These are phyloP conservation scores for Hafferia zeledoni DNA, from an alignment of 2,797 vertebrate genomes.

Conservation along the genomic window DNA sequence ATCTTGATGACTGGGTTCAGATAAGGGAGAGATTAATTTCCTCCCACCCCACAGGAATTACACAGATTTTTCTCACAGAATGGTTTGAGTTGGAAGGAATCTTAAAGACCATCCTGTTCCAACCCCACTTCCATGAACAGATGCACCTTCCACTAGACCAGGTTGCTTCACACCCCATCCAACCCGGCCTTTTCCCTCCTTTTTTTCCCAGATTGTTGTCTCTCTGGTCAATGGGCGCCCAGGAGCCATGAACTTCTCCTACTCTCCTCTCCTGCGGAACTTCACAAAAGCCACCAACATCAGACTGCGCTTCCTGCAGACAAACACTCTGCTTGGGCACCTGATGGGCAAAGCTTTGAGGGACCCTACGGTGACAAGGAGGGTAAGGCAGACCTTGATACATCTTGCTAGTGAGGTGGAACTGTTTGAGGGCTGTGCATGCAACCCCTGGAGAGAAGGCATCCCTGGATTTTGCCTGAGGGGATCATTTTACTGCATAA, in stretches of 20 bases:
- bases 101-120: neutral
- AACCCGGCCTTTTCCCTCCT: neutral
- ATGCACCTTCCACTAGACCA: neutral
- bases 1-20: neutral
- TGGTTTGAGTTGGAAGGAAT: neutral
- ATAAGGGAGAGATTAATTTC: neutral
- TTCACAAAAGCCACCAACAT: slow-evolving; percentile 98
- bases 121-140: accelerated
- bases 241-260: slow-evolving; percentile 95
- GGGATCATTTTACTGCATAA: neutral
- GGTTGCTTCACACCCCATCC: neutral
- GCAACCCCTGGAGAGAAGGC: neutral
- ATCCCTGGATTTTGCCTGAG: neutral
- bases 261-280: slow-evolving; percentile 90
- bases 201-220: slow-evolving; percentile 86
- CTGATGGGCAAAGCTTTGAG: slow-evolving; percentile 95
- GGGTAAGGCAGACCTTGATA: slow-evolving; percentile 78
- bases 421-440: neutral
- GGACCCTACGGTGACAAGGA: slow-evolving; percentile 94
- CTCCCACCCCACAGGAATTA: neutral
- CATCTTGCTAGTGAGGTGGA: neutral
- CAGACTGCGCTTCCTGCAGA: slow-evolving; percentile 90
- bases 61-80: neutral
- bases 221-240: slow-evolving; percentile 96
- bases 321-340: slow-evolving; percentile 95